Evolutionary conservation across 2,888 invertebrate genomes (phyloP).

Genomic region (Leptopilina myrica): DNA sequence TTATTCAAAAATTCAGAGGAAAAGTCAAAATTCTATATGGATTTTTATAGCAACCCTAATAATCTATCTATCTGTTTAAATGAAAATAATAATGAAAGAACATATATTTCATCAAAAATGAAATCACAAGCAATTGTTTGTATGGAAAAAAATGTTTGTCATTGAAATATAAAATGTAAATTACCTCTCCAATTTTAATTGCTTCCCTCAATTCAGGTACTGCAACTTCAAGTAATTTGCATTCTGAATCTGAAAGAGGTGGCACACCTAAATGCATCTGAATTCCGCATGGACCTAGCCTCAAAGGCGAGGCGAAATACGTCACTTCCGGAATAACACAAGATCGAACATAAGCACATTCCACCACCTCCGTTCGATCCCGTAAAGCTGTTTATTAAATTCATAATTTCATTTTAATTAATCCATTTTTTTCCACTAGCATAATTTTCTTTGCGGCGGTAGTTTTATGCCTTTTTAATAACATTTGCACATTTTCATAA

Average conservation of each 20-base stretch:
- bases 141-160: not conserved
- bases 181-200: conserved; percentile 47
- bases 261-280: conserved; percentile 68
- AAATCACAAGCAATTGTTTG: no score
- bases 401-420: not conserved
- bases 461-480: no score
- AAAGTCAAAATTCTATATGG: no score
- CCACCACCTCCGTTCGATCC: conserved; percentile 62
- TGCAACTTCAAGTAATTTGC: conserved; percentile 57
- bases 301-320: conserved; percentile 67
- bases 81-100: no score
- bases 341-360: conserved; percentile 68
- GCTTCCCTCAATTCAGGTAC: conserved; percentile 53
- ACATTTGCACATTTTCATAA: no score
- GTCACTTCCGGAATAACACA: conserved; percentile 65
- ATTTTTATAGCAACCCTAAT: no score
- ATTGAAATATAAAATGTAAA: not conserved
- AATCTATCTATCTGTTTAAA: no score
- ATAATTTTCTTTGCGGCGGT: no score
- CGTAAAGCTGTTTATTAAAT: conserved; percentile 55
- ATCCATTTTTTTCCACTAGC: no score
- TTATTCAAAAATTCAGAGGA: no score
- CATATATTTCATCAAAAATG: no score
- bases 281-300: conserved; percentile 68
- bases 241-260: conserved; percentile 61